Percentiles rank a stretch among this genome's conserved stretches.
Evolutionary conservation across 1,140 invertebrate genomes (phyloP).

Genomic region (Neodiprion lecontei): DNA sequence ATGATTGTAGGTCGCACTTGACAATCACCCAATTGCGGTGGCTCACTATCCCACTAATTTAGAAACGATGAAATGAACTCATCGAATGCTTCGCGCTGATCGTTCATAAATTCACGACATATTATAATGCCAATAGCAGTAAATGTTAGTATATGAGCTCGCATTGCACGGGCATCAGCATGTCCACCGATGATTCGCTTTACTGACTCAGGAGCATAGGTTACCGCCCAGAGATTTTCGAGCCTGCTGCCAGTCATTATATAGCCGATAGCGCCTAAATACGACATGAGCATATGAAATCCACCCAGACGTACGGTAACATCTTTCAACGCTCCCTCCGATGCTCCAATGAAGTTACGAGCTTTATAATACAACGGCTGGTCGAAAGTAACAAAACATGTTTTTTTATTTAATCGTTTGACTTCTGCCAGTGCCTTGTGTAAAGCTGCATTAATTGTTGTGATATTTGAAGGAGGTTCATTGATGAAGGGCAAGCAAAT

Average conservation of each 20-base stretch:
- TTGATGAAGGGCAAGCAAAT: slow-evolving; percentile 25
- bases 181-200: slow-evolving; percentile 49
- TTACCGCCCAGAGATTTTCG: slow-evolving; percentile 16
- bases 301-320: neutral
- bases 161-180: slow-evolving; percentile 45
- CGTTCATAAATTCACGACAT: slow-evolving; percentile 23
- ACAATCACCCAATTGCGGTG: neutral
- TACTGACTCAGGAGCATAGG: slow-evolving; percentile 41
- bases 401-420: neutral
- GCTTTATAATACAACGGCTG: neutral
- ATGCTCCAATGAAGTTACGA: no score
- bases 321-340: neutral
- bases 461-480: slow-evolving; percentile 5
- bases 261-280: no score
- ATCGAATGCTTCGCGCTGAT: neutral
- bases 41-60: neutral
- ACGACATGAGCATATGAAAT: no score
- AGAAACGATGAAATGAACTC: neutral
- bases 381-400: neutral
- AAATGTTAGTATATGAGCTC: slow-evolving; percentile 35
- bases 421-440: neutral
- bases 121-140: slow-evolving; percentile 36
- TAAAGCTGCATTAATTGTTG: neutral
- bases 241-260: neutral
- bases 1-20: neutral